Conservation (phyloP, 2,888 invertebrate genomes). For the Ectemnius cavifrons region DNA sequence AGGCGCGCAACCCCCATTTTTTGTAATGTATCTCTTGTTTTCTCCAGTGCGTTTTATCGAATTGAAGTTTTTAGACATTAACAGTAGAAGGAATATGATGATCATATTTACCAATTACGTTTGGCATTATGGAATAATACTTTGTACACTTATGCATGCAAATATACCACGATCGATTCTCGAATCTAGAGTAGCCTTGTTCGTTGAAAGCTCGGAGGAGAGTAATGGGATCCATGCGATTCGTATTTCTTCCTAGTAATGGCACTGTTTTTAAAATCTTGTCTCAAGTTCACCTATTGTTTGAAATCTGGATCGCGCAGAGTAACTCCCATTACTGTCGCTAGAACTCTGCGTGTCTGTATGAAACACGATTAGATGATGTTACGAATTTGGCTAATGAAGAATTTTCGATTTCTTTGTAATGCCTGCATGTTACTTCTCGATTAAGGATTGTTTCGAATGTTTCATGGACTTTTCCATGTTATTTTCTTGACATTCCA, state of each 20-base stretch:
- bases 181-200: slow-evolving; percentile 26
- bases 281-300: background rate
- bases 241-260: too few relatives aligned
- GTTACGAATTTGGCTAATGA: slow-evolving; percentile 29
- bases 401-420: background rate
- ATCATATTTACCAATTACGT: background rate
- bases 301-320: background rate
- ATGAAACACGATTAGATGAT: slow-evolving; percentile 44
- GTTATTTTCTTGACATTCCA: background rate
- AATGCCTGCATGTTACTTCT: background rate
- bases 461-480: background rate
- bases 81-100: background rate
- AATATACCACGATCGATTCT: slow-evolving; percentile 28
- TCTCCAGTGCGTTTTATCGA: background rate
- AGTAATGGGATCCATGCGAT: slow-evolving; percentile 29
- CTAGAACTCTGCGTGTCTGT: slow-evolving; percentile 35
- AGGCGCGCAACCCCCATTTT: too few relatives aligned
- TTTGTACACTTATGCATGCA: slow-evolving; percentile 18
- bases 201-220: slow-evolving; percentile 41
- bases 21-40: too few relatives aligned
- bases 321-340: slow-evolving; percentile 34
- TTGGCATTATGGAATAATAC: background rate
- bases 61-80: background rate
- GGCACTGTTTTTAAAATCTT: background rate
- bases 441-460: too few relatives aligned